Evolutionary conservation across 2,113 vertebrate species (phyloP).

Genomic region (Helogale parvula): DNA sequence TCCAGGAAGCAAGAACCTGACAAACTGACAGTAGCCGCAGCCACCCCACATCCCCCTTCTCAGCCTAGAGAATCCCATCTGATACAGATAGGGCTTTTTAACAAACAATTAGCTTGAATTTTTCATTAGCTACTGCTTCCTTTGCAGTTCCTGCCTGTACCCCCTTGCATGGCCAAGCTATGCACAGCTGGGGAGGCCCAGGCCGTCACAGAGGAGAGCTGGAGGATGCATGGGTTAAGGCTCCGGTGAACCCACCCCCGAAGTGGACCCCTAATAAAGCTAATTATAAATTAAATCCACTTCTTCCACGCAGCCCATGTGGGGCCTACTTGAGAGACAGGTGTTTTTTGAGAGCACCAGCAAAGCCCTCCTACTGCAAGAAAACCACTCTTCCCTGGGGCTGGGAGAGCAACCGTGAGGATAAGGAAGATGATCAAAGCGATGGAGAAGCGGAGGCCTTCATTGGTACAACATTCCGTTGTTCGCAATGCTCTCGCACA

Average conservation of each 20-base stretch:
- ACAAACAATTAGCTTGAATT: conserved; percentile 80
- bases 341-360: background rate
- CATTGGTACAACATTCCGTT: fast-evolving
- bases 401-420: fast-evolving
- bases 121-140: conserved; percentile 79
- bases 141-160: conserved; percentile 65
- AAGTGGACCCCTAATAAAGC: conserved; percentile 11
- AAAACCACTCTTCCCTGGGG: background rate
- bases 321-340: background rate
- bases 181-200: conserved; percentile 49
- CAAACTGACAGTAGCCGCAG: conserved; percentile 52
- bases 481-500: background rate
- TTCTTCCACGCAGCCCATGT: background rate
- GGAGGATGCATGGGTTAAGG: conserved; percentile 3
- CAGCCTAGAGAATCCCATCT: conserved; percentile 63
- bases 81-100: conserved; percentile 62
- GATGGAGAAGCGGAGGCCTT: background rate
- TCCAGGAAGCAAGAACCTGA: conserved; percentile 64
- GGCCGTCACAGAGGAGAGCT: background rate
- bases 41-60: conserved; percentile 68
- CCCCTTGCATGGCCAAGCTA: background rate
- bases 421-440: fast-evolving
- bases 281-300: background rate
- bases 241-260: background rate
- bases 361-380: background rate